These are phyloP conservation scores for Zoanthus gigantus DNA, from an alignment of 92 coral and sea anemone species.

Conservation along the genomic window DNA sequence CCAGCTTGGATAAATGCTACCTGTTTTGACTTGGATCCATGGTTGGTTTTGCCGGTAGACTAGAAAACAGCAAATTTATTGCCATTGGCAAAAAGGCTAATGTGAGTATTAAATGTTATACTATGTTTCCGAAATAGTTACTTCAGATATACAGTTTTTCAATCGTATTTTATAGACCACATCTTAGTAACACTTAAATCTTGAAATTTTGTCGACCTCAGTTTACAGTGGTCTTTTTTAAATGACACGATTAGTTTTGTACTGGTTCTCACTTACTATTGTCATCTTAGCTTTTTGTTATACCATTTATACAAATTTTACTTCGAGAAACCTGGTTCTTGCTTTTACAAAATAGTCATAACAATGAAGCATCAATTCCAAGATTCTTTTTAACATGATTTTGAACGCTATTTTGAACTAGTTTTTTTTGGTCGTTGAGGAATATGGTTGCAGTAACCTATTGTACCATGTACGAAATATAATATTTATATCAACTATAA, in stretches of 20 bases:
- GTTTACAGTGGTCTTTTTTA: too few relatives aligned
- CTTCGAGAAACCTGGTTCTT: neutral
- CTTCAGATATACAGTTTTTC: neutral
- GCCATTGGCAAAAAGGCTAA: conserved; percentile 4
- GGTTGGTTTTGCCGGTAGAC: conserved; percentile 15
- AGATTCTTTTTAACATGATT: neutral
- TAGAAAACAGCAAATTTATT: neutral
- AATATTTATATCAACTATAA: neutral
- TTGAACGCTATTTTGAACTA: neutral
- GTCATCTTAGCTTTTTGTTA: conserved; percentile 22
- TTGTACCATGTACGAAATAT: neutral
- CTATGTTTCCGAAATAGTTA: neutral
- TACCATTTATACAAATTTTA: neutral
- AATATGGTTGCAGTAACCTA: neutral
- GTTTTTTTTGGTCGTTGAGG: neutral
- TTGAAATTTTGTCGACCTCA: too few relatives aligned
- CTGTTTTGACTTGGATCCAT: neutral
- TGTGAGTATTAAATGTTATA: conserved; percentile 14
- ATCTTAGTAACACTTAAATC: neutral
- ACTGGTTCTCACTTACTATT: neutral
- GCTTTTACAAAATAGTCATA: neutral
- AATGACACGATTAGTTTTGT: too few relatives aligned
- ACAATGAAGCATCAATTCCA: too few relatives aligned
- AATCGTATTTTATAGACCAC: neutral
- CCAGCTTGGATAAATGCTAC: conserved; percentile 12